Evolutionary conservation across 2,797 vertebrate species (phyloP).

Genomic region (Rhabdophis nuchalis): DNA sequence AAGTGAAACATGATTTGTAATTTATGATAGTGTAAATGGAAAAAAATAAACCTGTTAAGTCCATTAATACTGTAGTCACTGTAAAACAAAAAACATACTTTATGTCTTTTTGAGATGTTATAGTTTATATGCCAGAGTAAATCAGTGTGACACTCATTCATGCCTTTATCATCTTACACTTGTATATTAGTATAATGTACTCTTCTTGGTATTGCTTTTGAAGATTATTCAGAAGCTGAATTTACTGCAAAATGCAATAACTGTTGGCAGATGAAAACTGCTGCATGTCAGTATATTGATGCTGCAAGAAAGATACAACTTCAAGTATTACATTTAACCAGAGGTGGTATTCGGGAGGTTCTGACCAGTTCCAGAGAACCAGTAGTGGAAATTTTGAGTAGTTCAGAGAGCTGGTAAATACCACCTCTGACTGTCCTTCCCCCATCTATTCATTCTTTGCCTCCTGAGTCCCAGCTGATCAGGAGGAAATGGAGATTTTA

Average conservation of each 20-base stretch:
- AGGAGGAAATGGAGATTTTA: no score
- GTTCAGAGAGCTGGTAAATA: no score
- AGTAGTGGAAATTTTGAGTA: no score
- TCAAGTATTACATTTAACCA: neutral
- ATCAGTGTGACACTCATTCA: neutral
- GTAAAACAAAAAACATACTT: constrained; percentile 27
- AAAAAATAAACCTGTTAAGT: constrained; percentile 71
- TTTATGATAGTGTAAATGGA: constrained; percentile 77
- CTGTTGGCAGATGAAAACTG: neutral
- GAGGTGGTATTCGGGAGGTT: no score
- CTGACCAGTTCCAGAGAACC: no score
- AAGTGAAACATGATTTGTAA: constrained; percentile 80
- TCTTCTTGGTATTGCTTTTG: neutral
- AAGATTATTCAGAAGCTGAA: neutral
- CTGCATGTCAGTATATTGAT: neutral
- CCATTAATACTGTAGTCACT: constrained; percentile 44
- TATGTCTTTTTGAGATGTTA: neutral
- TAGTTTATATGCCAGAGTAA: neutral
- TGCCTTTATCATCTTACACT: neutral
- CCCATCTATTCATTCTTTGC: no score
- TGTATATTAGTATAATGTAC: neutral
- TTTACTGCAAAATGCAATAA: neutral
- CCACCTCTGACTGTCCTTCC: no score
- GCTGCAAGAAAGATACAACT: neutral
- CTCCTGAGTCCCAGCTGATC: no score